phyloP scores from a whole-genome alignment of 2,888 invertebrate genomes.

The Periphyllus acericola region DNA sequence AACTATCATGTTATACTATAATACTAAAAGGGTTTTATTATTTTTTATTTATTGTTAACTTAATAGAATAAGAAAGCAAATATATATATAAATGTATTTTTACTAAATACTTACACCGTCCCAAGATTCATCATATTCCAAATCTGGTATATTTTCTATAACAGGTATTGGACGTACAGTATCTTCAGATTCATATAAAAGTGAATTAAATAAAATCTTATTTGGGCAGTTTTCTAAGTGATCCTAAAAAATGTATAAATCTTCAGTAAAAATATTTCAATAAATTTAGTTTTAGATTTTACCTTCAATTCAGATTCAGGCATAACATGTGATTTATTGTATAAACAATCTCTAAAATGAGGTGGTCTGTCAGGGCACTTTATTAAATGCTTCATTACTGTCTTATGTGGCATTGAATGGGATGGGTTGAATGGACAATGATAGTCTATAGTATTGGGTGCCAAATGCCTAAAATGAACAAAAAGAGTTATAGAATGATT shows the following conservation, averaged over 20 bases:
- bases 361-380: slow-evolving; percentile 33
- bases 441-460: background rate
- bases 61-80: too few species aligned
- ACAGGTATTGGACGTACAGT: background rate
- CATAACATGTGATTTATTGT: slow-evolving; percentile 32
- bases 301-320: background rate
- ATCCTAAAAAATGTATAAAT: slow-evolving; percentile 5
- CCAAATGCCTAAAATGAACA: slow-evolving; percentile 1
- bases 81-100: background rate
- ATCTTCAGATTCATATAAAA: slow-evolving; percentile 11
- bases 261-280: background rate
- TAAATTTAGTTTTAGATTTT: background rate
- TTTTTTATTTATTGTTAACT: too few species aligned
- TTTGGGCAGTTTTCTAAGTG: slow-evolving; percentile 21
- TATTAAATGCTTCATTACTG: slow-evolving; percentile 10
- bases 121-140: slow-evolving; percentile 35
- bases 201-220: slow-evolving; percentile 15
- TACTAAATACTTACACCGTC: slow-evolving; percentile 32
- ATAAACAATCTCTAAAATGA: background rate
- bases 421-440: slow-evolving; percentile 41
- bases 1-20: too few species aligned
- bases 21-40: too few species aligned
- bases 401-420: slow-evolving; percentile 40
- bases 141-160: background rate
- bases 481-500: background rate